These are phyloP conservation scores for Thaumatotibia leucotreta DNA, from an alignment of 1,140 invertebrate species.

Conservation along the genomic window DNA sequence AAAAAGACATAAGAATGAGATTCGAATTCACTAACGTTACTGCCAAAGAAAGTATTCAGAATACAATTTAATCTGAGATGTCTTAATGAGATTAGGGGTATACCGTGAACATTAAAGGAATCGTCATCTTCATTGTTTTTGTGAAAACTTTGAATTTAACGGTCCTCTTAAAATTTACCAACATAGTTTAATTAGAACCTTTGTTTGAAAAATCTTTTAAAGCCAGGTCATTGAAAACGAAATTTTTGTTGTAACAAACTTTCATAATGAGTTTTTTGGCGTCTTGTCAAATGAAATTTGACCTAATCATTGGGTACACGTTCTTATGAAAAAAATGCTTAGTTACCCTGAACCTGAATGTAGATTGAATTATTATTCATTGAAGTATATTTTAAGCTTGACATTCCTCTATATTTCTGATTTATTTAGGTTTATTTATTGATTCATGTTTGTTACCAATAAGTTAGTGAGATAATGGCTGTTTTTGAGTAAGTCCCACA, in stretches of 20 bases:
- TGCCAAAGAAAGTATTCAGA: slow-evolving; percentile 2
- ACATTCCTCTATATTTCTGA: neutral
- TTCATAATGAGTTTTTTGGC: neutral
- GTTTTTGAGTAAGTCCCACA: neutral
- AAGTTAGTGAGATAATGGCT: slow-evolving; percentile 11
- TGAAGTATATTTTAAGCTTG: slow-evolving; percentile 13
- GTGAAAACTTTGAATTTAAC: too few species aligned
- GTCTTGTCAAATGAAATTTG: slow-evolving; percentile 5
- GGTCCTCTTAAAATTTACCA: too few species aligned
- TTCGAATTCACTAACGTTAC: neutral
- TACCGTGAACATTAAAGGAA: too few species aligned
- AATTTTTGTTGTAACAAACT: neutral
- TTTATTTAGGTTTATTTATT: slow-evolving; percentile 1
- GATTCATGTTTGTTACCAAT: slow-evolving; percentile 8
- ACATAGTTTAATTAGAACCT: too few species aligned
- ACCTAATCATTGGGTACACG: neutral
- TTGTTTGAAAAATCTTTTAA: neutral
- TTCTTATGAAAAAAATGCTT: neutral
- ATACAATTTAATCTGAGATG: neutral
- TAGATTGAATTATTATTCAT: neutral
- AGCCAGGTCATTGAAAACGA: neutral
- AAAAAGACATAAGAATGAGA: neutral
- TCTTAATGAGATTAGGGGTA: too few species aligned
- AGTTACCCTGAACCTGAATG: neutral
- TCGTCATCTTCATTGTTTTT: too few species aligned